Evolutionary conservation across 53 echinoderm and acorn worm species (phyloP), one percentile per base, ranked within the genome.

Genomic region (Henricia sp.): DNA sequence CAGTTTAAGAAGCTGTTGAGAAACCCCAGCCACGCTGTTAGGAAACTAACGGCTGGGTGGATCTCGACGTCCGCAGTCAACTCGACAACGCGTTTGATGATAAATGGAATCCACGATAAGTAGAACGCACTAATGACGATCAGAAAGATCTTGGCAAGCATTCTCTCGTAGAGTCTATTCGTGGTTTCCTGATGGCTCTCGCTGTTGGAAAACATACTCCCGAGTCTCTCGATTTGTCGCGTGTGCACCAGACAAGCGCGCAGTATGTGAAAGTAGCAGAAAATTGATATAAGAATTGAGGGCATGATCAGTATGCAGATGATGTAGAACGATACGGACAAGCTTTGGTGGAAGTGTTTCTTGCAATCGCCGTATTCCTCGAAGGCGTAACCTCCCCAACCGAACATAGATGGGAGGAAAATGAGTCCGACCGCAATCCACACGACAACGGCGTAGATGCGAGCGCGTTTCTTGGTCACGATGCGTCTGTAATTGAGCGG

Each of bases 1-100:
- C 96, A 96, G 75, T 96, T 96, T 4, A 96, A 84, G 64, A 96
- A 96, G 53, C 96, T 96, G 83, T 96, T 96, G 14, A 96, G 66
- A 70, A 93, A 78, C 0, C 96, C 96, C 25, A 96, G 70, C 96
- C 96, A 96, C 2, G 88, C 87, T 1, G 93, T 93, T 52, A 93
- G 70, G 52, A 96, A 96, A 39, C 84, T 86, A 29, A 91, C 68
- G 2, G 73, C 66, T 1, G 91, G 91, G 1, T 89, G 89, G 42
- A 93, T 67, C 37, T 86, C 12, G 2, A 89, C 72, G 29, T 90
- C 50, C 17, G 53, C 48, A 9, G 68, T 37, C 34, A 91, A 87
- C 50, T 88, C 77, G 9, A 96, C 27, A 54, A 89, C 82, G 25
- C 87, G 89, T 13, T 89, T 77, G 4, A 93, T 67, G 17, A 96